These are phyloP conservation scores for Spheniscus mendiculus DNA, from an alignment of 2,113 vertebrate species.

Conservation along the genomic window DNA sequence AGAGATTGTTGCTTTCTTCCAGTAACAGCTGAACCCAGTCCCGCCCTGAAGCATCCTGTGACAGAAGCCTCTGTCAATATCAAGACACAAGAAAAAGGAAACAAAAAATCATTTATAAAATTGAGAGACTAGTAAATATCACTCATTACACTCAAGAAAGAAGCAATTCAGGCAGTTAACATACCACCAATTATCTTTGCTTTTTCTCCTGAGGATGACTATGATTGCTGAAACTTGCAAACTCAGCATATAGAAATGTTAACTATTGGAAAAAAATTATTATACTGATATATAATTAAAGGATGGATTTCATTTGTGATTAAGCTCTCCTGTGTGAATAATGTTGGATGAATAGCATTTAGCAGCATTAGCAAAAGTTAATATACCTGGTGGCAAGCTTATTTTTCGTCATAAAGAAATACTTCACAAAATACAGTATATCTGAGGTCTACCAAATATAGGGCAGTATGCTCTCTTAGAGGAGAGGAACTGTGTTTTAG, in stretches of 20 bases:
- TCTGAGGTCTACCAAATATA: background rate
- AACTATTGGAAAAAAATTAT: background rate
- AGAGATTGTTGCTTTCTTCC: background rate
- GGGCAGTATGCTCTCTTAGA: background rate
- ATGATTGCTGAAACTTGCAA: background rate
- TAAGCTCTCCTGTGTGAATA: background rate
- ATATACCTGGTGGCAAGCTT: background rate
- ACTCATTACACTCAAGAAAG: background rate
- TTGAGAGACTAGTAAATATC: background rate
- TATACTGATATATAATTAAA: background rate
- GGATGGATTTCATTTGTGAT: background rate
- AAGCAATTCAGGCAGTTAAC: background rate
- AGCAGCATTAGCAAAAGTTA: background rate
- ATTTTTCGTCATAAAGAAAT: background rate
- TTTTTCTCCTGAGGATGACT: background rate
- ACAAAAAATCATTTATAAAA: background rate
- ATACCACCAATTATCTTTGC: background rate
- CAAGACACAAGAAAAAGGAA: background rate
- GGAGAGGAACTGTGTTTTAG: background rate
- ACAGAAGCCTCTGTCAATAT: background rate
- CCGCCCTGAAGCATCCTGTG: background rate
- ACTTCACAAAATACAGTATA: background rate
- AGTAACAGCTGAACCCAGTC: background rate
- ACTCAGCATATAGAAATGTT: background rate
- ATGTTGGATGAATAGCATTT: background rate